Evolutionary conservation across 2,113 vertebrate genomes (phyloP).

Genomic region (Acinonyx jubatus): DNA sequence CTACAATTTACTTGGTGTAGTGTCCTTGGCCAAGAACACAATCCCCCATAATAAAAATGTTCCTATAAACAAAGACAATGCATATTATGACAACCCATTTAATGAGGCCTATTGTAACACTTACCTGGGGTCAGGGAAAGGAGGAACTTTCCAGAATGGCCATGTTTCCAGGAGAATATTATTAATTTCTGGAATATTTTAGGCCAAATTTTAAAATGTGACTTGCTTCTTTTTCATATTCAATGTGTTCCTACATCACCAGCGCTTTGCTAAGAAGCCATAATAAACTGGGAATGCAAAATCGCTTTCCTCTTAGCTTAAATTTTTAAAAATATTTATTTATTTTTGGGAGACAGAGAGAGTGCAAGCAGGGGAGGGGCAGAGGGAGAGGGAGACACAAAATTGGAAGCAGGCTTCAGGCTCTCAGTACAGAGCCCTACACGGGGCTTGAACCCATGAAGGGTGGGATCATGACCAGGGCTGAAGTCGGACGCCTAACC

Average conservation of each 20-base stretch:
- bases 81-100: constrained; percentile 10
- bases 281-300: constrained; percentile 32
- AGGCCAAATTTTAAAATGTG: constrained; percentile 14
- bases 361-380: no score
- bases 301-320: background rate
- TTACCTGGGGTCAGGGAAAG: background rate
- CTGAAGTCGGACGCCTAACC: no score
- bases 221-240: constrained; percentile 39
- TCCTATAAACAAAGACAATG: constrained; percentile 19
- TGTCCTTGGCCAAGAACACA: constrained; percentile 50
- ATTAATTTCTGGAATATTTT: constrained; percentile 34
- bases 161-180: constrained; percentile 5
- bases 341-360: no score
- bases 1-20: constrained; percentile 20
- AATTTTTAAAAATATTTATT: background rate
- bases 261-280: constrained; percentile 33
- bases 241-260: background rate
- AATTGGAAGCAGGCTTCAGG: no score
- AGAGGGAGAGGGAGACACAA: no score
- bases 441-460: no score
- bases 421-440: no score
- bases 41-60: constrained; percentile 12
- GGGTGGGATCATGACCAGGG: no score
- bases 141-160: background rate
- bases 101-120: constrained; percentile 32